Base-by-base conservation (phyloP, 2,888 invertebrate genomes). In the Thera britannica region DNA sequence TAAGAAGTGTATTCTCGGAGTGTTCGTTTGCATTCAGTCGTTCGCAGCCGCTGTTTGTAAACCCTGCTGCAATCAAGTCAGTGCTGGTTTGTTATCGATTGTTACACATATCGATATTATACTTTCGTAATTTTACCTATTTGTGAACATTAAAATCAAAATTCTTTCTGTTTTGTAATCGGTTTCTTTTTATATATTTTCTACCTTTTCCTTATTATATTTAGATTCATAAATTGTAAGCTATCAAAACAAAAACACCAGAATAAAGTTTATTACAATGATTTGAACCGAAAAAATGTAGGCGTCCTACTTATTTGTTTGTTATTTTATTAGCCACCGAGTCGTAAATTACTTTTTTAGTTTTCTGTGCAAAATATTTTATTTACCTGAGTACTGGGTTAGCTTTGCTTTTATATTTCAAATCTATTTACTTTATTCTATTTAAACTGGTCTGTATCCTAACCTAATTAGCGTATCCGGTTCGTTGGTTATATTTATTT, bases 11-110 rank as follows among this genome's bases (percentile, higher is more conserved):
- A 83, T 86, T 83, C 80, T 83, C 79, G 76, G 77, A 76, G 74
- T 73, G 79, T 79, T 75, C 75, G 79, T 80, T 81, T 84, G 88
- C 84, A 88, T 86, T 83, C 86, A 86, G 83, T 87, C 83, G 82
- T 83, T 87, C 82, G 83, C 83, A 80, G 85, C 80, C 83, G 75
- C 81, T 89, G 90, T 90, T 90, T 89, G 88, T 91, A 89, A 89
- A 86, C 86, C 85, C 77, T 79, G 82, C 82, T 84, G 84, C 86
- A 85, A 82, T 83, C 81, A 77, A 77, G 76, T 75, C 85, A 86
- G 89, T 77, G 85, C 71, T 79, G 79, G 78, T 69, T 70, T 61
- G 48, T 8, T 78, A 72, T 80, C 81, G 80, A 79, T 67, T 73
- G 68, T 76, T 75, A 68, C 48, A 59, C 38, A 57, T 54, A 63